These are phyloP conservation scores for Syngnathus floridae DNA, from an alignment of 2,113 vertebrate genomes.

Conservation along the genomic window DNA sequence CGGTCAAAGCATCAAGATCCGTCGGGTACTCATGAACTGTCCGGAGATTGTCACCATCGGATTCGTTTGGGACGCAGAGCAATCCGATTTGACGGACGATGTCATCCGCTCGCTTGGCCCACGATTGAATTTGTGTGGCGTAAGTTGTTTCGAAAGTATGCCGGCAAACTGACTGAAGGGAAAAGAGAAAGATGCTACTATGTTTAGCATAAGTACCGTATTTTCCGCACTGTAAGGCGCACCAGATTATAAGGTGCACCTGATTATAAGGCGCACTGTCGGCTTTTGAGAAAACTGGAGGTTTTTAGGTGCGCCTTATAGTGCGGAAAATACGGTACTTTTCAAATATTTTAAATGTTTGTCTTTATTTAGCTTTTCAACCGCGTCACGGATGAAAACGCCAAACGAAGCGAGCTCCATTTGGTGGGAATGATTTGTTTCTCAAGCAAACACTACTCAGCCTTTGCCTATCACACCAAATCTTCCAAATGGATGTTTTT, in stretches of 20 bases:
- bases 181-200: background rate
- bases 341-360: background rate
- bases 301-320: no score
- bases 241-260: no score
- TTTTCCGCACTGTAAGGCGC: no score
- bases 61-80: constrained; percentile 95
- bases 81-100: constrained; percentile 93
- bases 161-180: background rate
- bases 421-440: constrained; percentile 98
- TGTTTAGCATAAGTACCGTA: background rate
- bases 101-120: constrained; percentile 85
- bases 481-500: constrained; percentile 97
- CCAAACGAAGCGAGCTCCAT: constrained; percentile 85
- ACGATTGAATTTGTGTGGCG: constrained; percentile 87
- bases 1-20: constrained; percentile 94
- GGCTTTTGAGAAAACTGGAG: no score
- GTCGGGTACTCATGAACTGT: constrained; percentile 94
- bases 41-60: constrained; percentile 96
- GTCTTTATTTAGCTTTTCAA: constrained; percentile 84
- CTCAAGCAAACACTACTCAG: constrained; percentile 91
- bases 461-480: constrained; percentile 95
- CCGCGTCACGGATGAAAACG: constrained; percentile 92
- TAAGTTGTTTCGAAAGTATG: constrained; percentile 48
- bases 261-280: no score
- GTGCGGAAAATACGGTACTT: no score